Base-by-base conservation (phyloP, 2,888 invertebrate species). In the Trachelus stipa region DNA sequence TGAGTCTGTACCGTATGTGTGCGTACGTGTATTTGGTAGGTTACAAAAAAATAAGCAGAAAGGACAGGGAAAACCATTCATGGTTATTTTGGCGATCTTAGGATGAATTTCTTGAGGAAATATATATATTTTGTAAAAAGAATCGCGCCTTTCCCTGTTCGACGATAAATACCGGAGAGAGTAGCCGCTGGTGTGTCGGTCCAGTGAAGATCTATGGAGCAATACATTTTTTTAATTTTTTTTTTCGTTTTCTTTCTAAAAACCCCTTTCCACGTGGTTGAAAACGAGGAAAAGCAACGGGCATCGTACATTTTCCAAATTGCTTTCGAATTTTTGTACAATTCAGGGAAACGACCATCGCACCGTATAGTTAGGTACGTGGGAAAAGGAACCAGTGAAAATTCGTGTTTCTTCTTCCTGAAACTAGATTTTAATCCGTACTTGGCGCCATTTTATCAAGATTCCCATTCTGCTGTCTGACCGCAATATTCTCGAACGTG, bases 381-480 rank as follows among this genome's bases (percentile, higher is more conserved):
- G 23, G 23, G 2, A 15, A 56, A 56, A 56, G 56, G 56, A 56
- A 23, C 35, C 35, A 35, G 12, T 34, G 35, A 74, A 35, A 71
- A 71, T 71, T 30, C 71, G 23, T 56, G 56, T 30, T 11, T 30
- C 30, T 71, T 34, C 31, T 37, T 35, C 15, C n/a, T 34, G 23
- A 35, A 73, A 35, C 40, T 76, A 68, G 71, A 77, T 77, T 77
- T 77, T 30, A 74, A 77, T 75, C 73, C 68, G 56, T 73, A n/a
- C 56, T 74, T 4, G 77, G 77, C 77, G 77, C 73, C 77, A 31
- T 40, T n/a, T 73, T 77, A 77, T 77, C 77, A 77, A 77, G 77
- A 77, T 77, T 34, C 37, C 74, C 35, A 74, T 11, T 74, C 68
- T 33, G 12, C 23, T 12, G 33, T 69, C 75, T 31, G 77, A 68